Evolutionary conservation across 2,888 invertebrate genomes (phyloP), one percentile per base, ranked within the genome.

Genomic region (Monochamus alternatus): DNA sequence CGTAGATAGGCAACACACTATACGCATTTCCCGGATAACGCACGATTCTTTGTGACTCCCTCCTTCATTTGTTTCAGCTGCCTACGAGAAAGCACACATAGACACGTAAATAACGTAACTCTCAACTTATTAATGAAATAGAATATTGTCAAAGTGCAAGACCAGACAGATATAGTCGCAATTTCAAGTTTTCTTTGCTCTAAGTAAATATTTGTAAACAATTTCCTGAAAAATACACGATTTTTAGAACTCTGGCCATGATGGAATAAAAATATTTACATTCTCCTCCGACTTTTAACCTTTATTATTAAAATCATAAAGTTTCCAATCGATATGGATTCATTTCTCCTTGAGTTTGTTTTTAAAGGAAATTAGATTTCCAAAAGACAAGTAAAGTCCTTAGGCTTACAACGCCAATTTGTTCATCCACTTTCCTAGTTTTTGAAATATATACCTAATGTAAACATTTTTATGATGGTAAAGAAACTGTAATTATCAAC

Each of bases 191-290:
- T 2, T 38, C 38, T 38, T 55, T 4, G 14, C n/a, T 55, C 1
- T n/a, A 14, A 55, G 55, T 55, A 22, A n/a, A 55, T 55, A 55
- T 55, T n/a, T 55, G 22, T 22, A 55, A 55, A 55, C n/a, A 55
- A 55, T 55, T 55, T 12, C n/a, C 4, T 32, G 14, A 4, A 60
- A 60, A 60, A 60, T 9, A 32, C 31, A 30, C 32, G 32, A 31
- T 38, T 60, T 60, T 30, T 7, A 44, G 7, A 12, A 44, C 10
- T 22, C 31, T 3, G 1, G 1, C 47, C 5, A 8, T 31, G 51
- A 65, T 51, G 51, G 10, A 65, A 65, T 65, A 51, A 65, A 65
- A 65, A 65, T 65, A 51, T 65, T 65, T 65, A 30, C 65, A 51
- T 65, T 51, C 5, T 31, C 65, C 8, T 47, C 30, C 9, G 22